Conservation (phyloP, 2,797 vertebrate species). For the Podarcis lilfordi region DNA sequence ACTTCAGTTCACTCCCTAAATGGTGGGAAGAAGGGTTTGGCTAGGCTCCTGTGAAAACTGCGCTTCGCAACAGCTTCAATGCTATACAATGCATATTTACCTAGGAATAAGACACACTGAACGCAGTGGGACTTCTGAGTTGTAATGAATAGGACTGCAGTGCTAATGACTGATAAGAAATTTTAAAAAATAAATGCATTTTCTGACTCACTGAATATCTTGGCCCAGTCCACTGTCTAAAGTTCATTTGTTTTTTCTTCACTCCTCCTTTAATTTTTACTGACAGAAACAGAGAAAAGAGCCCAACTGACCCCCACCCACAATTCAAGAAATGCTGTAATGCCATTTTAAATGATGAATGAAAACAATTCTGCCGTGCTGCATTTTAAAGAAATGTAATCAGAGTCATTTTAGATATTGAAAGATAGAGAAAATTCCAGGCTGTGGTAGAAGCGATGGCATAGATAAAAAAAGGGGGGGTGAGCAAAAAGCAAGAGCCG, state of each 20-base stretch:
- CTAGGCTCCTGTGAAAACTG: background rate
- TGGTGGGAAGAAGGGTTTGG: background rate
- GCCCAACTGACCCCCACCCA: background rate
- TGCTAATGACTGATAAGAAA: background rate
- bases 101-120: too few species aligned
- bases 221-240: background rate
- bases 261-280: constrained; percentile 25
- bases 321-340: background rate
- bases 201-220: background rate
- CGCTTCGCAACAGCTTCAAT: background rate
- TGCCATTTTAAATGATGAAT: constrained; percentile 32
- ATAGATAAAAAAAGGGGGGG: constrained; percentile 31
- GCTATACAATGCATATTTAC: too few species aligned
- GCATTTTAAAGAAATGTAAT: constrained; percentile 15
- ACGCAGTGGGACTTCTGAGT: too few species aligned
- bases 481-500: constrained; percentile 8
- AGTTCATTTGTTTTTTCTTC: constrained; percentile 2
- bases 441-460: background rate
- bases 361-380: constrained; percentile 5
- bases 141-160: too few species aligned
- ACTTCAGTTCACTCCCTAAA: too few species aligned
- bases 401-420: constrained; percentile 30
- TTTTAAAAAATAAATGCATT: too few species aligned
- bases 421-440: constrained; percentile 24
- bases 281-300: constrained; percentile 2